Evolutionary conservation across 2,797 vertebrate genomes (phyloP).

Genomic region (Podarcis lilfordi): DNA sequence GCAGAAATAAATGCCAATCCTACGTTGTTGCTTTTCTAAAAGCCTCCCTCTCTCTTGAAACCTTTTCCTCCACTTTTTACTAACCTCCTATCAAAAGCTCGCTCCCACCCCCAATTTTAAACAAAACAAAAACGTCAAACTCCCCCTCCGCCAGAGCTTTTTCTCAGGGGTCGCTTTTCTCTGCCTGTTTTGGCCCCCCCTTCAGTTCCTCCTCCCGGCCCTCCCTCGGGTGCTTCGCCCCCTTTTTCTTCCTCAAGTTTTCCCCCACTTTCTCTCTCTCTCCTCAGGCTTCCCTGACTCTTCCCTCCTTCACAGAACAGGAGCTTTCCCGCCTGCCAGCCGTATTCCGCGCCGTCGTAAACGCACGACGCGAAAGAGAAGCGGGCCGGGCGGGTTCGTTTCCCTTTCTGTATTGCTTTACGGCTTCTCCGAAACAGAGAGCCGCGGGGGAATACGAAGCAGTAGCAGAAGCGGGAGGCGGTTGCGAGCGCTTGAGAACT

Average conservation of each 20-base stretch:
- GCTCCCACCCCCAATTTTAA: too few relatives aligned
- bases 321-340: neutral
- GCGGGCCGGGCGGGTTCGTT: too few relatives aligned
- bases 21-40: neutral
- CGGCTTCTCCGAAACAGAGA: neutral
- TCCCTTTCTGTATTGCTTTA: neutral
- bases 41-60: too few relatives aligned
- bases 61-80: too few relatives aligned
- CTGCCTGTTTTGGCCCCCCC: neutral
- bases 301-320: too few relatives aligned
- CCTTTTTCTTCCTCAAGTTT: too few relatives aligned
- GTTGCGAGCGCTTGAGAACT: neutral
- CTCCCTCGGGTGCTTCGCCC: neutral
- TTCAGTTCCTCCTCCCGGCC: too few relatives aligned
- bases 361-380: neutral
- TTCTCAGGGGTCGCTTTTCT: neutral
- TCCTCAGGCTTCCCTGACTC: neutral
- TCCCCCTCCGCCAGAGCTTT: neutral
- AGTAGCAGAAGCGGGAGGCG: accelerated
- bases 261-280: neutral
- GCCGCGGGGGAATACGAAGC: neutral
- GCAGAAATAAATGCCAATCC: neutral
- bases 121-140: too few relatives aligned
- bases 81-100: neutral
- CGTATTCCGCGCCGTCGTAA: neutral